phyloP scores from a whole-genome alignment of 1,140 invertebrate species.

The Zaprionus camerounensis region DNA sequence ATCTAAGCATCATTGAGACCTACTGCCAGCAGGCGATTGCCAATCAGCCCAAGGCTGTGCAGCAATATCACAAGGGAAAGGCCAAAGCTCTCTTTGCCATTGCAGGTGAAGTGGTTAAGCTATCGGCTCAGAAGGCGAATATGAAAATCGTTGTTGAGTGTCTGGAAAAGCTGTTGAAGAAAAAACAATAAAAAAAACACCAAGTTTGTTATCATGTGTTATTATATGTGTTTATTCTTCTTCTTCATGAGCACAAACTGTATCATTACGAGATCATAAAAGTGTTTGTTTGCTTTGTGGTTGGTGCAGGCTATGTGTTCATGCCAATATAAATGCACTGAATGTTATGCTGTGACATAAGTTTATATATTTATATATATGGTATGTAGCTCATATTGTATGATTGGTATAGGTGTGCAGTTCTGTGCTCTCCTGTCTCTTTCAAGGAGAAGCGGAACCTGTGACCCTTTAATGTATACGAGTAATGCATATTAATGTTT shows the following conservation, averaged over 20 bases:
- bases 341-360: constrained; percentile 44
- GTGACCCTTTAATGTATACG: constrained; percentile 69
- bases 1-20: constrained; percentile 86
- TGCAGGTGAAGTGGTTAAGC: constrained; percentile 86
- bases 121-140: constrained; percentile 87
- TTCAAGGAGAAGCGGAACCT: constrained; percentile 73
- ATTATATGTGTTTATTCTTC: constrained; percentile 51
- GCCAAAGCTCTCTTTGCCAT: constrained; percentile 88
- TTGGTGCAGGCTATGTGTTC: constrained; percentile 65
- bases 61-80: constrained; percentile 89
- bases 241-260: constrained; percentile 51
- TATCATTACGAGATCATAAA: constrained; percentile 53
- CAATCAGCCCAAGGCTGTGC: constrained; percentile 88
- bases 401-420: constrained; percentile 44
- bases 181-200: constrained; percentile 25
- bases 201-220: constrained; percentile 34
- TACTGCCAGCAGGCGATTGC: constrained; percentile 87
- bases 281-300: constrained; percentile 33
- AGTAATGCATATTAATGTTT: constrained; percentile 2
- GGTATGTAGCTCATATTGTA: constrained; percentile 12
- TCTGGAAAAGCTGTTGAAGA: constrained; percentile 85
- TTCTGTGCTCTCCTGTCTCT: constrained; percentile 70
- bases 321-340: constrained; percentile 59
- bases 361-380: constrained; percentile 29
- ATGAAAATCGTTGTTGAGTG: constrained; percentile 87